These are phyloP conservation scores for Pseudomyrmex pallidus DNA, from an alignment of 1,140 invertebrate species.

Conservation along the genomic window DNA sequence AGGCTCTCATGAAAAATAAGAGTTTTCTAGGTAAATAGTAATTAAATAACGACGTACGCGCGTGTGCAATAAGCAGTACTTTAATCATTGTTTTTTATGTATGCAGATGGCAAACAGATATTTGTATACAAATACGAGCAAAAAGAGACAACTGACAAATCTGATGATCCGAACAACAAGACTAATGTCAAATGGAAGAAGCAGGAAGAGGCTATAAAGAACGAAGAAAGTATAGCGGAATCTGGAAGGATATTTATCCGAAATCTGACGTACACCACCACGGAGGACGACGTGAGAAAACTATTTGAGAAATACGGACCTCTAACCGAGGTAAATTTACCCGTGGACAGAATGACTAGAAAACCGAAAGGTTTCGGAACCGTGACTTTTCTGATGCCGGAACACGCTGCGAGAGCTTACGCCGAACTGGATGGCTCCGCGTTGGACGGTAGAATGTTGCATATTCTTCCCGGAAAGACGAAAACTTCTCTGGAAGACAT, in stretches of 20 bases:
- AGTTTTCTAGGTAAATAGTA: slow-evolving; percentile 90
- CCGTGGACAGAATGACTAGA: slow-evolving; percentile 93
- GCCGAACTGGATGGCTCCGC: slow-evolving; percentile 94
- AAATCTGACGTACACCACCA: slow-evolving; percentile 96
- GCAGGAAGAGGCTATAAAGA: slow-evolving; percentile 89
- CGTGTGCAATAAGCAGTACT: slow-evolving; percentile 10
- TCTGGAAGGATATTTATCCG: slow-evolving; percentile 97
- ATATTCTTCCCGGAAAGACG: slow-evolving; percentile 95
- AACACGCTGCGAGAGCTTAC: slow-evolving; percentile 97
- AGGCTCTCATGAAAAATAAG: slow-evolving; percentile 94
- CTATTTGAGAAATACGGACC: slow-evolving; percentile 96
- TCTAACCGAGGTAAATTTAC: slow-evolving; percentile 94
- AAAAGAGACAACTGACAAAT: slow-evolving; percentile 79
- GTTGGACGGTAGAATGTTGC: slow-evolving; percentile 96
- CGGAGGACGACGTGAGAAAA: slow-evolving; percentile 94
- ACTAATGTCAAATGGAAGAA: slow-evolving; percentile 88
- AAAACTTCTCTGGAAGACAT: slow-evolving; percentile 87
- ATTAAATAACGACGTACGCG: background rate
- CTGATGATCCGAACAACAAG: slow-evolving; percentile 67
- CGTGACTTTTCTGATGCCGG: slow-evolving; percentile 97
- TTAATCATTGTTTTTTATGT: slow-evolving; percentile 43
- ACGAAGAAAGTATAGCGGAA: slow-evolving; percentile 94
- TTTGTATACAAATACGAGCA: slow-evolving; percentile 88
- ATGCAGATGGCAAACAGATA: slow-evolving; percentile 88
- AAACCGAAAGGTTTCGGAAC: slow-evolving; percentile 97